phyloP scores from a whole-genome alignment of 2,797 vertebrate genomes.

The Takifugu rubripes region DNA sequence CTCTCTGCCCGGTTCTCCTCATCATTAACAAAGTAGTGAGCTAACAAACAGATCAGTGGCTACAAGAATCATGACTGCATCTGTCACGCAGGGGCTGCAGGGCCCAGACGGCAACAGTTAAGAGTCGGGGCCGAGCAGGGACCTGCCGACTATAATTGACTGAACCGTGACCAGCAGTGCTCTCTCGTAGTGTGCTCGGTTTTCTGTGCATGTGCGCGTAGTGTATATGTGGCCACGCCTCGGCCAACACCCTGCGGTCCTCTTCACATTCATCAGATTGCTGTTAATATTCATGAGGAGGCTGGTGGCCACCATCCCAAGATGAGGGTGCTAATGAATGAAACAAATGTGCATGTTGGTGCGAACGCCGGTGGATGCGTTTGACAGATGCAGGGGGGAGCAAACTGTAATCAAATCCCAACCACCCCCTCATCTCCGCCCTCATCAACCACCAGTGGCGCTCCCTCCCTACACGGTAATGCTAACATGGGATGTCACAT shows the following conservation, averaged over 20 bases:
- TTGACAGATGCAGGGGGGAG: slow-evolving; percentile 45
- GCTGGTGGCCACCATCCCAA: slow-evolving; percentile 52
- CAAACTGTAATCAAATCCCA: slow-evolving; percentile 69
- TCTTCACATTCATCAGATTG: slow-evolving; percentile 57
- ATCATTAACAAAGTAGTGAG: slow-evolving; percentile 14
- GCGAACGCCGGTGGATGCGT: background rate
- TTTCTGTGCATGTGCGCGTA: slow-evolving; percentile 9
- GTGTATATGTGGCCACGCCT: slow-evolving; percentile 29
- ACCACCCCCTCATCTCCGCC: slow-evolving; percentile 56
- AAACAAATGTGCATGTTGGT: background rate
- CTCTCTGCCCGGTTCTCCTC: background rate
- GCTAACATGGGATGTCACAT: slow-evolving; percentile 30
- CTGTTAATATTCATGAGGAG: slow-evolving; percentile 74
- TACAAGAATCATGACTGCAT: slow-evolving; percentile 13
- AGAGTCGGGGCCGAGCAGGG: slow-evolving; percentile 19
- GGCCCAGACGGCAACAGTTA: slow-evolving; percentile 3
- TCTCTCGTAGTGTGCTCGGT: slow-evolving; percentile 19
- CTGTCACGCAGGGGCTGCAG: slow-evolving; percentile 24
- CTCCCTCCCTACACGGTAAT: slow-evolving; percentile 22
- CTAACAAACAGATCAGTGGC: slow-evolving; percentile 29
- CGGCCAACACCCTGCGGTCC: slow-evolving; percentile 29
- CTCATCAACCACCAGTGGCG: slow-evolving; percentile 71
- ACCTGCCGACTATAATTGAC: slow-evolving; percentile 19
- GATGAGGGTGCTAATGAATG: slow-evolving; percentile 55
- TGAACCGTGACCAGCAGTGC: slow-evolving; percentile 21